These are phyloP conservation scores for Stichodactyla helianthus DNA, from an alignment of 64 coral and sea anemone species.

Conservation along the genomic window DNA sequence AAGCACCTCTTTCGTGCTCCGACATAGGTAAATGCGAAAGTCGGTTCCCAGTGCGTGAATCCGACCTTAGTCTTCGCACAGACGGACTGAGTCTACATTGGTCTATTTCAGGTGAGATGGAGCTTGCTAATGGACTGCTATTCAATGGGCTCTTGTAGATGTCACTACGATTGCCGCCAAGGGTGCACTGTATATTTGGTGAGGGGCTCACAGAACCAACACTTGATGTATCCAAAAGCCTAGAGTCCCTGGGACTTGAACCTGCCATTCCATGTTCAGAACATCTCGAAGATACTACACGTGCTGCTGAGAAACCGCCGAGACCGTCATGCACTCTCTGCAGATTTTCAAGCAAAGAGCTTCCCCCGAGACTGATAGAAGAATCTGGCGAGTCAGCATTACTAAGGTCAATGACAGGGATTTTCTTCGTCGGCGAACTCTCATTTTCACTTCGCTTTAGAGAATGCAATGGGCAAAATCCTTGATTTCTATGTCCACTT, in stretches of 20 bases:
- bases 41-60: background rate
- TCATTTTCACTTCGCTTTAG: background rate
- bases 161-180: background rate
- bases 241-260: background rate
- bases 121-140: background rate
- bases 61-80: background rate
- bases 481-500: background rate
- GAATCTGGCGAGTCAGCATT: background rate
- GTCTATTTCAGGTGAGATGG: background rate
- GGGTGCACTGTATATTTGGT: background rate
- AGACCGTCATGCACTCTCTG: background rate
- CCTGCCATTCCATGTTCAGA: background rate
- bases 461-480: background rate
- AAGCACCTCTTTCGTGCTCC: background rate
- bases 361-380: background rate
- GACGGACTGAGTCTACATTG: background rate
- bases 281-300: background rate
- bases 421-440: background rate
- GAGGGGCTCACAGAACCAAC: background rate
- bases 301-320: background rate
- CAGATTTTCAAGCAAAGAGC: conserved; percentile 13
- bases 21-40: background rate
- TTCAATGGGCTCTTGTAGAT: background rate
- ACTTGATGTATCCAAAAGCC: background rate
- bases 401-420: background rate